Conservation (phyloP, 2,888 invertebrate species). For the Serrognathus titanus region DNA sequence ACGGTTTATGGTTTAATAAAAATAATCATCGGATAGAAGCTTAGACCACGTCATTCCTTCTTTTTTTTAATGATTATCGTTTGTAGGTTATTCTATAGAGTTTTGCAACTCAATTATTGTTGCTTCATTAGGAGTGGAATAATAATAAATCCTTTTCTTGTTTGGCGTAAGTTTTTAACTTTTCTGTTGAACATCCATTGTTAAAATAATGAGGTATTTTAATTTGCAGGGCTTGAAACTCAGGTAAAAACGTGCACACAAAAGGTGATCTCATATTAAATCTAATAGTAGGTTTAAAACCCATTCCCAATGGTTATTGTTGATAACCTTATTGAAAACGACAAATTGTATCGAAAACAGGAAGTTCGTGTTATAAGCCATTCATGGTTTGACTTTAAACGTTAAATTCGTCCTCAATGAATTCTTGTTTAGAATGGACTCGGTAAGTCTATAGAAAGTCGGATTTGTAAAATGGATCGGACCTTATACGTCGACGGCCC, state of each 20-base stretch:
- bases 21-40: conserved; percentile 36
- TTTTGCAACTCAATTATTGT: too few species aligned
- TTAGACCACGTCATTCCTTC: too few species aligned
- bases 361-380: conserved; percentile 49
- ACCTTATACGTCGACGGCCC: conserved; percentile 36
- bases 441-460: conserved; percentile 42
- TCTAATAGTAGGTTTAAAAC: conserved; percentile 48
- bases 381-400: conserved; percentile 33
- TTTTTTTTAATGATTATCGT: too few species aligned
- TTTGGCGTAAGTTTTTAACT: too few species aligned
- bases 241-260: conserved; percentile 8
- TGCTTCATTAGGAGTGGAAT: too few species aligned
- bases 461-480: conserved; percentile 36
- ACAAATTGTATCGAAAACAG: conserved; percentile 52
- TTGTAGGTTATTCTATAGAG: too few species aligned
- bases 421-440: conserved; percentile 45
- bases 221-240: too few species aligned
- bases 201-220: too few species aligned
- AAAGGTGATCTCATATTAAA: conserved; percentile 41
- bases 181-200: too few species aligned
- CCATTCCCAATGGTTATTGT: conserved; percentile 46
- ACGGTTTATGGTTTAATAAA: conserved; percentile 43
- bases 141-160: too few species aligned
- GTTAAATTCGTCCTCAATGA: conserved; percentile 43
- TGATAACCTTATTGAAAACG: conserved; percentile 45